A percentile compares a stretch with the other conserved stretches of the same genome.
phyloP scores from a whole-genome alignment of 2,888 invertebrate genomes.

The Scaptodrosophila latifasciaeformis region DNA sequence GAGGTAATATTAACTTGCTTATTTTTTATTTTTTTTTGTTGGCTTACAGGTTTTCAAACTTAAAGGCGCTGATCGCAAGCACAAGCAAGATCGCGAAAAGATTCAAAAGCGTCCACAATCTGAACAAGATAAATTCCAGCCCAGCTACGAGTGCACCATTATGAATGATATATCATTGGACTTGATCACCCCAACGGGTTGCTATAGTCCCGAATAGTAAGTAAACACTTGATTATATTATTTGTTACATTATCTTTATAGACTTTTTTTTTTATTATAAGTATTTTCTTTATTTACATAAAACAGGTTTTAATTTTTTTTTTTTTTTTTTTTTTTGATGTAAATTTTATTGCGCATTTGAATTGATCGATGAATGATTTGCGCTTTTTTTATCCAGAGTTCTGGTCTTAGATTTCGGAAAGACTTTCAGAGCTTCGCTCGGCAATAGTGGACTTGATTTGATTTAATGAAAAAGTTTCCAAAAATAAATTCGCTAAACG shows the following conservation, averaged over 20 bases:
- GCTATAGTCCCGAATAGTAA: conserved; percentile 75
- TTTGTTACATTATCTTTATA: not conserved
- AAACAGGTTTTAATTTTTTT: not conserved
- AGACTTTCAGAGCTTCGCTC: too few relatives aligned
- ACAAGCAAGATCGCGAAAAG: conserved; percentile 97
- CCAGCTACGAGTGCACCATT: conserved; percentile 96
- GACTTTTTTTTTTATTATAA: too few relatives aligned
- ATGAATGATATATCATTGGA: conserved; percentile 86
- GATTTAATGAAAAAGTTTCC: too few relatives aligned
- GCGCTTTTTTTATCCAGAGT: too few relatives aligned
- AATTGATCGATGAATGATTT: conserved; percentile 18
- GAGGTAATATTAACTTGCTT: too few relatives aligned
- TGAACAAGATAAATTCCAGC: conserved; percentile 94
- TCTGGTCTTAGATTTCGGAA: too few relatives aligned
- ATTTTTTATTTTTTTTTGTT: too few relatives aligned
- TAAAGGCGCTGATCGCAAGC: conserved; percentile 97
- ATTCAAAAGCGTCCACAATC: conserved; percentile 88
- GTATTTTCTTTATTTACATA: conserved; percentile 12
- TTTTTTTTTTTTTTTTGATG: not conserved
- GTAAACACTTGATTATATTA: conserved; percentile 33
- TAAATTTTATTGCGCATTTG: not conserved
- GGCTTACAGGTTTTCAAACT: conserved; percentile 85
- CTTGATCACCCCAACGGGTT: conserved; percentile 63
- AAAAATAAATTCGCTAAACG: too few relatives aligned
- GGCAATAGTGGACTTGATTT: too few relatives aligned